These are phyloP conservation scores for Salvelinus fontinalis DNA, from an alignment of 2,113 vertebrate species.

Conservation along the genomic window DNA sequence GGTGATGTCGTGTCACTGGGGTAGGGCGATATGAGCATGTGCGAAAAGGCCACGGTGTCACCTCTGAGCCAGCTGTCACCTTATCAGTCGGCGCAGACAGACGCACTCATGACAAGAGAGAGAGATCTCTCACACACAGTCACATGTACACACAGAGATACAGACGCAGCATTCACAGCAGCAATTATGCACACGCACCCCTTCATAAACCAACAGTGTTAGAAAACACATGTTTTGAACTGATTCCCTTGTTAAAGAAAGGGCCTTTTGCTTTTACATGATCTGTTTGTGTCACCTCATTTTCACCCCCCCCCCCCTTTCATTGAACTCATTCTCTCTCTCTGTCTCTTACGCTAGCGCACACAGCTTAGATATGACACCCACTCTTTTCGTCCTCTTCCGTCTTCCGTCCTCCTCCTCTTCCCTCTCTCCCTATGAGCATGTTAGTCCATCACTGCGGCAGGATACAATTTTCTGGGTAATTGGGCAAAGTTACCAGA, in stretches of 20 bases:
- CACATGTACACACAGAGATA: not conserved
- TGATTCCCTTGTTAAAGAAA: no score
- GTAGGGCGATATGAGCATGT: not conserved
- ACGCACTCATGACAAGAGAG: not conserved
- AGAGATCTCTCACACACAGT: not conserved
- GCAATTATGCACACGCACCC: not conserved
- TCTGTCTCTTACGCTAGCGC: not conserved
- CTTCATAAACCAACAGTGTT: not conserved
- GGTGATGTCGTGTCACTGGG: not conserved
- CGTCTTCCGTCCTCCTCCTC: not conserved
- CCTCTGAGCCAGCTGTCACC: slow-evolving; percentile 1
- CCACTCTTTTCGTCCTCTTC: not conserved
- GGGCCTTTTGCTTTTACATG: no score
- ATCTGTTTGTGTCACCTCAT: not conserved
- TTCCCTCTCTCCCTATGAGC: slow-evolving; percentile 2
- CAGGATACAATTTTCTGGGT: not conserved
- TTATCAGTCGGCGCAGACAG: not conserved
- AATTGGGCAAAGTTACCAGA: not conserved
- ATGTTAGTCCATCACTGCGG: slow-evolving; percentile 8
- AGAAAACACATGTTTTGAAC: no score
- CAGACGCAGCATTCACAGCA: not conserved
- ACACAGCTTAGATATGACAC: not conserved
- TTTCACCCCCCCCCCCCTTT: not conserved
- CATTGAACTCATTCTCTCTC: not conserved
- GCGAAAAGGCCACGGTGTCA: not conserved